Conservation (phyloP, 1,140 invertebrate genomes). For the Drosophila guanche region DNA sequence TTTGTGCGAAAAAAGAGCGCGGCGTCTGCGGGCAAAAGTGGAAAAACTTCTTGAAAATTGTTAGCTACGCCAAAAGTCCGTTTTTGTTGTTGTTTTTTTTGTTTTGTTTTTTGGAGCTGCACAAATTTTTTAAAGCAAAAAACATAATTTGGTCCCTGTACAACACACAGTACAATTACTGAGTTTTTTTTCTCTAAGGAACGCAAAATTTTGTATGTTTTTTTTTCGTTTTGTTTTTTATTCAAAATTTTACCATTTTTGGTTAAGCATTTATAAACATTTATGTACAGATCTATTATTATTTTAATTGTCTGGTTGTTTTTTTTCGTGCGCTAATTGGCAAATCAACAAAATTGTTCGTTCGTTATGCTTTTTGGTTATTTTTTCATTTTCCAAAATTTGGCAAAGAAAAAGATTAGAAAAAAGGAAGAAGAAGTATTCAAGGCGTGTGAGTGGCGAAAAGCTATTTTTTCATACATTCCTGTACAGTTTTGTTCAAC, state of each 20-base stretch:
- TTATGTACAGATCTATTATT: conserved; percentile 48
- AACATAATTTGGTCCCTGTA: conserved; percentile 67
- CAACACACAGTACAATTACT: conserved; percentile 13
- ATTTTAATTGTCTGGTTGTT: conserved; percentile 37
- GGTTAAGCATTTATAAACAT: conserved; percentile 55
- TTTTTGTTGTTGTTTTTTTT: conserved; percentile 43
- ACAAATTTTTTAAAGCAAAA: conserved; percentile 48
- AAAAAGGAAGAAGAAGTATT: conserved; percentile 44
- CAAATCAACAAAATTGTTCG: conserved; percentile 43
- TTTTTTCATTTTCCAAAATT: conserved; percentile 40
- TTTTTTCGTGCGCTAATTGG: conserved; percentile 37
- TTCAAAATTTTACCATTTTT: conserved; percentile 60
- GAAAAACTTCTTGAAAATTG: conserved; percentile 83
- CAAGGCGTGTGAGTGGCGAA: conserved; percentile 33
- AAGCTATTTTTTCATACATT: conserved; percentile 29
- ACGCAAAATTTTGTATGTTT: conserved; percentile 59
- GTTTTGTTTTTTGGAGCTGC: conserved; percentile 18
- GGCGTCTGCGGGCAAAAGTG: conserved; percentile 45
- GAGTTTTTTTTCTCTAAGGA: conserved; percentile 65
- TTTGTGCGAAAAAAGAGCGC: conserved; percentile 30
- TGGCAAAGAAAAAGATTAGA: conserved; percentile 33
- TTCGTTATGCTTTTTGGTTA: no score
- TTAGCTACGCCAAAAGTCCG: conserved; percentile 20
- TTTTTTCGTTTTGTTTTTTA: conserved; percentile 62
- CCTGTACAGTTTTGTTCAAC: conserved; percentile 35